Conservation (phyloP, 2,797 vertebrate species). For the Macrochelys suwanniensis region DNA sequence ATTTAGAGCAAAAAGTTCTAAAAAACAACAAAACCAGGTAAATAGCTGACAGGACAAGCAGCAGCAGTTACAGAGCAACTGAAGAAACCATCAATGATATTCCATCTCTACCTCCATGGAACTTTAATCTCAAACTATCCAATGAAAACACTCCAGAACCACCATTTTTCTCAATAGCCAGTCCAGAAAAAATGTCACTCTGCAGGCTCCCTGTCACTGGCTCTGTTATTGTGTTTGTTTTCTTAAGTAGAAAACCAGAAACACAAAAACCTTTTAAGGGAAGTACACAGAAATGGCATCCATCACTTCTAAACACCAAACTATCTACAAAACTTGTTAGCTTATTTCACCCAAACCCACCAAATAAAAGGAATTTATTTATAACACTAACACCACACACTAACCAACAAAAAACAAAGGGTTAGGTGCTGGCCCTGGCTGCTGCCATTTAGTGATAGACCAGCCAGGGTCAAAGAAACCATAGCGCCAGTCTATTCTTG, state of each 20-base stretch:
- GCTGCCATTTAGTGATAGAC: neutral
- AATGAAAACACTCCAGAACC: neutral
- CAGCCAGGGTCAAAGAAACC: neutral
- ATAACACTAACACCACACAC: neutral
- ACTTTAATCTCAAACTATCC: neutral
- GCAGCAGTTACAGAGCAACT: neutral
- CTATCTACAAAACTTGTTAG: neutral
- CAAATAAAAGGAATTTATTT: neutral
- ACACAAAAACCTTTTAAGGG: neutral
- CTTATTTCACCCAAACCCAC: neutral
- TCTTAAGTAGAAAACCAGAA: neutral
- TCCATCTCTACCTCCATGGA: neutral
- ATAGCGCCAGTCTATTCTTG: neutral
- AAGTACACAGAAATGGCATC: neutral
- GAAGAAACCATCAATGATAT: neutral
- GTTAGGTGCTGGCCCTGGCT: neutral
- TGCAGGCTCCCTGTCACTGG: neutral
- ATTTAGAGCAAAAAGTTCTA: neutral
- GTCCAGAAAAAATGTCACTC: neutral
- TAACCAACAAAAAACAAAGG: neutral
- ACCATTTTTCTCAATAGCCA: neutral
- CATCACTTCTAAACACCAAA: neutral
- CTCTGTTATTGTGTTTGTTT: neutral
- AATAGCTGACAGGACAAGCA: neutral
- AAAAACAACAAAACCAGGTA: neutral